Conservation (phyloP, 2,888 invertebrate genomes). For the Sphaerophoria rueppellii region DNA sequence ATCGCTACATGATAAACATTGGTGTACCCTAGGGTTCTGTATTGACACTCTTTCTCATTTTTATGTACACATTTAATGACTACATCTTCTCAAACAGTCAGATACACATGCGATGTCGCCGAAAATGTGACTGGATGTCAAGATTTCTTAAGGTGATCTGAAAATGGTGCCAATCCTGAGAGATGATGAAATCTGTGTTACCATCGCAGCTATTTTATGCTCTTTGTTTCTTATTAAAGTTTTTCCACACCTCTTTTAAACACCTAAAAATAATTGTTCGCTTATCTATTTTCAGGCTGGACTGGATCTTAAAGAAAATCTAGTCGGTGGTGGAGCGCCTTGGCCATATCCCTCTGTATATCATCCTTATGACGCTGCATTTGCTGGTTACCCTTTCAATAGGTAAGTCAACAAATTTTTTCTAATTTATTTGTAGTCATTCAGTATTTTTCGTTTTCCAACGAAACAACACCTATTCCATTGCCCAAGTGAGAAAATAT, state of each 20-base stretch:
- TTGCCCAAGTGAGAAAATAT: constrained; percentile 39
- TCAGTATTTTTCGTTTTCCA: neutral
- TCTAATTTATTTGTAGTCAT: neutral
- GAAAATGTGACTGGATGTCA: no score
- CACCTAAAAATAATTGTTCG: neutral
- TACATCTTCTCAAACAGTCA: no score
- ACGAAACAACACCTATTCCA: neutral
- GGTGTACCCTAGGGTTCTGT: no score
- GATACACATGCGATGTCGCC: no score
- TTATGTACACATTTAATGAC: no score
- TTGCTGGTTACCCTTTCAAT: constrained; percentile 96
- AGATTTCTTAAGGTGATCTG: no score
- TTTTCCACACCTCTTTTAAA: neutral
- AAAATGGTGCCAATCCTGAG: no score
- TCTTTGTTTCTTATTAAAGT: neutral
- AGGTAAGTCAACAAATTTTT: constrained; percentile 87
- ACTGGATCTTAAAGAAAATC: constrained; percentile 93
- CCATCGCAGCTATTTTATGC: no score
- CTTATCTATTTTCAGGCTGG: constrained; percentile 86
- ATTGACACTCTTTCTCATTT: no score
- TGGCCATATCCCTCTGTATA: constrained; percentile 96
- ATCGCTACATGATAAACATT: no score
- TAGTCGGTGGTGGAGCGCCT: constrained; percentile 90
- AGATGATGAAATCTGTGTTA: no score
- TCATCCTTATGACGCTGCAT: constrained; percentile 96